Evolutionary conservation across 1,140 invertebrate genomes (phyloP).

Genomic region (Papilio polyxenes): DNA sequence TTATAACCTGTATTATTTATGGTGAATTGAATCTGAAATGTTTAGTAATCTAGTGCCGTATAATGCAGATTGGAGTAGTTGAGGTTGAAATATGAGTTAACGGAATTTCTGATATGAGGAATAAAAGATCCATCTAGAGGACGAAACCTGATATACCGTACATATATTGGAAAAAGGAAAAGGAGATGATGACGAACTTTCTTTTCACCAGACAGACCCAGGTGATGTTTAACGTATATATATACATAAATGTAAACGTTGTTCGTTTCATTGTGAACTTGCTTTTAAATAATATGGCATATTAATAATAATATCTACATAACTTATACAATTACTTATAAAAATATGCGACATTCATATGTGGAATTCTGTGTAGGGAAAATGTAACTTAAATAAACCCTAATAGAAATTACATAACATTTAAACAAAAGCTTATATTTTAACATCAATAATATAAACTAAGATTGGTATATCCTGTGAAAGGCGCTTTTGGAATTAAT

Average conservation of each 20-base stretch:
- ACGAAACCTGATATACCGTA: no score
- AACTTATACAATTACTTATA: conserved; percentile 6
- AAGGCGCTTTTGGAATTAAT: no score
- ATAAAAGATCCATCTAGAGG: no score
- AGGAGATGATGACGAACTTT: no score
- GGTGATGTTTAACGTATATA: no score
- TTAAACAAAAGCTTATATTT: no score
- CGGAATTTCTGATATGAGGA: no score
- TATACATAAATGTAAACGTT: no score
- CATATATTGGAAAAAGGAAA: no score
- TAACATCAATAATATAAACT: no score
- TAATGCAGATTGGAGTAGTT: background rate
- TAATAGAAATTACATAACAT: background rate
- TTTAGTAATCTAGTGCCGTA: background rate
- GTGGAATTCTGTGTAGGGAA: background rate
- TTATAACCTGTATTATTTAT: background rate
- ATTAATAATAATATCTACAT: background rate
- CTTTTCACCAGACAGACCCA: no score
- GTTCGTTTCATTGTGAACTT: background rate
- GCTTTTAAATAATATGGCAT: background rate
- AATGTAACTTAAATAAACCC: background rate
- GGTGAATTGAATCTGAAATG: background rate
- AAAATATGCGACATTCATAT: background rate
- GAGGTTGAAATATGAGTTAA: background rate
- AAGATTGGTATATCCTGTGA: no score